Evolutionary conservation across 2,888 invertebrate species (phyloP), one percentile per base, ranked within the genome.

Genomic region (Melitaea athalia): DNA sequence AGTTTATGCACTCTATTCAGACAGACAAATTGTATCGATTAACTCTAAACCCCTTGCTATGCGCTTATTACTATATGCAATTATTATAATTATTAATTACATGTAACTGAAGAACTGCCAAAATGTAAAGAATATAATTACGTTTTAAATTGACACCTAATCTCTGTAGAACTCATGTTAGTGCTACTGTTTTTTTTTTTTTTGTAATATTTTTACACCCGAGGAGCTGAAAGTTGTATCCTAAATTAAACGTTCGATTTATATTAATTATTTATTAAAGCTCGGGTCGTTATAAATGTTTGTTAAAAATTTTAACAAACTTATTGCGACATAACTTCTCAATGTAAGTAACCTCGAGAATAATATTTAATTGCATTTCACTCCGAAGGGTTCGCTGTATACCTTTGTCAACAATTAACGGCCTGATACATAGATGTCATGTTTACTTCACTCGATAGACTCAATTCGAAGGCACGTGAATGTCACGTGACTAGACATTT

Each of bases 401-500:
- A 55, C 55, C n/a, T 33, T 31, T 38, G 43, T 59, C 63, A 63
- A 65, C 57, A 67, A 62, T 66, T 55, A 53, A 33, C 61, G n/a
- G 17, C 47, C 52, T 24, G 24, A 24, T 24, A n/a, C 17, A 33
- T 53, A 31, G 61, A 38, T 63, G 59, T 59, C 43, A 65, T 15
- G 64, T 65, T n/a, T 12, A n/a, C n/a, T 55, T 55, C 31, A 33
- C 10, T 33, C 14, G 17, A 24, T 53, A n/a, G 14, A 14, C 33
- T 14, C 1, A 55, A 53, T 31, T 53, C 24, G 53, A 7, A 14
- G 14, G 73, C 88, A 84, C 88, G 88, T 83, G 89, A 73, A 72
- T 55, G 83, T 70, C 88, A 88, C 87, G 87, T 80, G 87, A 71
- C 85, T 59, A 31, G 53, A 24, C 53, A 17, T 31, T 69, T 81